Evolutionary conservation across 2,888 invertebrate species (phyloP).

Genomic region (Tipula vernalis): DNA sequence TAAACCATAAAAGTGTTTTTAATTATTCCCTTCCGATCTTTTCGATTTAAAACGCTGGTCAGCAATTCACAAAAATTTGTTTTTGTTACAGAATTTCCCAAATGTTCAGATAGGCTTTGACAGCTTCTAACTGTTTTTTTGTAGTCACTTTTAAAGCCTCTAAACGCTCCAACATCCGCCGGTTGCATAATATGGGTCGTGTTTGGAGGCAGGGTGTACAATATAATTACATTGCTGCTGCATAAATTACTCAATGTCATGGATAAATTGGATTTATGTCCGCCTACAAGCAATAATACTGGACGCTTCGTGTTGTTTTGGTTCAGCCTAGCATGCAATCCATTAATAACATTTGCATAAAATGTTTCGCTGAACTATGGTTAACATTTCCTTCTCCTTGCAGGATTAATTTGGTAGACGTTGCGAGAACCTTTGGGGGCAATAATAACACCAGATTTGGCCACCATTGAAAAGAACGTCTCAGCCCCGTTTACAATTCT

Average conservation of each 20-base stretch:
- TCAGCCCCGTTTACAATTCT: too few species aligned
- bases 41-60: background rate
- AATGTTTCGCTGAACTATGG: background rate
- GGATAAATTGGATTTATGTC: too few species aligned
- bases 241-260: too few species aligned
- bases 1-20: background rate
- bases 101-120: background rate
- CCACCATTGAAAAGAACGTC: too few species aligned
- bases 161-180: constrained; percentile 16
- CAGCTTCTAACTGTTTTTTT: too few species aligned
- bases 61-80: constrained; percentile 12
- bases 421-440: too few species aligned
- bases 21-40: background rate
- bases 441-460: too few species aligned
- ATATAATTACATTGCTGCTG: background rate
- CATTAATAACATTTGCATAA: constrained; percentile 6
- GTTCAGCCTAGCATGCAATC: constrained; percentile 11
- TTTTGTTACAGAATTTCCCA: constrained; percentile 14
- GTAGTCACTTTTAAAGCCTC: too few species aligned
- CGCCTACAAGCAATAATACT: constrained; percentile 9
- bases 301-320: constrained; percentile 10
- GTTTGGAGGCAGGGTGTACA: constrained; percentile 15
- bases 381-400: too few species aligned
- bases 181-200: constrained; percentile 18
- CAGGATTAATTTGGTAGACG: too few species aligned